A percentile compares a stretch with the other conserved stretches of the same genome.
phyloP scores from a whole-genome alignment of 2,888 invertebrate genomes.

The Leptodirus hochenwartii region DNA sequence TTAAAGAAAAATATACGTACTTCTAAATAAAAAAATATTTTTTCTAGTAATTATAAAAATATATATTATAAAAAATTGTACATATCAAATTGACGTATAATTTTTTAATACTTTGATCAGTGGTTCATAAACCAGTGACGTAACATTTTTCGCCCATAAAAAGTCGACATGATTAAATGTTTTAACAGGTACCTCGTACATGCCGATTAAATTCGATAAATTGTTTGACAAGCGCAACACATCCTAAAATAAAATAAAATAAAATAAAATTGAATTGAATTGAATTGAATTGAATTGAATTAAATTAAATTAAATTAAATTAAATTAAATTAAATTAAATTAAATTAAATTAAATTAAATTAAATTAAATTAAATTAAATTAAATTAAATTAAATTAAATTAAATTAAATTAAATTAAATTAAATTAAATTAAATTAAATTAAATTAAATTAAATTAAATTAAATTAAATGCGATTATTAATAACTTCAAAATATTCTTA shows the following conservation, averaged over 20 bases:
- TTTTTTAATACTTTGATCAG: constrained; percentile 10
- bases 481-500: neutral
- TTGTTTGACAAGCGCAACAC: constrained; percentile 34
- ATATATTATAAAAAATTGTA: too few species aligned
- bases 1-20: too few species aligned
- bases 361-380: constrained; percentile 13
- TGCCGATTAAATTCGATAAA: constrained; percentile 34
- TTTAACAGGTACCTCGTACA: constrained; percentile 38
- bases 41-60: too few species aligned
- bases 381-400: neutral
- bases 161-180: constrained; percentile 60
- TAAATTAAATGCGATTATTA: neutral
- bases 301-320: neutral
- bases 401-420: constrained; percentile 13
- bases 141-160: constrained; percentile 43
- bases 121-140: constrained; percentile 35
- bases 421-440: neutral
- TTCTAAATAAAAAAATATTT: too few species aligned
- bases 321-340: constrained; percentile 13
- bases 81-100: too few species aligned
- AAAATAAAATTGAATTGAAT: neutral
- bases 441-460: neutral
- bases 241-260: constrained; percentile 29
- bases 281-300: neutral
- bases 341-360: neutral